Conservation (phyloP, 2,888 invertebrate genomes). For the Dromius quadrimaculatus region DNA sequence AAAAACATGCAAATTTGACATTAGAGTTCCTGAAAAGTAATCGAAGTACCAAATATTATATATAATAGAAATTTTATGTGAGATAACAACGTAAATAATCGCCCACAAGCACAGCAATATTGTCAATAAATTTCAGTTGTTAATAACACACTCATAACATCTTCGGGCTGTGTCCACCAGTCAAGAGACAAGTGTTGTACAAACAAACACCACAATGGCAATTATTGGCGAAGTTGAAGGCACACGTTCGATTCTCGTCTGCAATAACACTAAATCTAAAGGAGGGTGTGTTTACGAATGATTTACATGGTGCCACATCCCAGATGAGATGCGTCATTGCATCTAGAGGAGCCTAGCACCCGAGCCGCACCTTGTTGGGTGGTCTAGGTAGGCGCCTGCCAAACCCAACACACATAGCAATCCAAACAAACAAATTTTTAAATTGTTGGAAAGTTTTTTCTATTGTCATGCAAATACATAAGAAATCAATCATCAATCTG, state of each 20-base stretch:
- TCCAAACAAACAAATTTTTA: conserved; percentile 7
- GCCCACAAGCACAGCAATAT: background rate
- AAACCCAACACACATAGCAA: conserved; percentile 21
- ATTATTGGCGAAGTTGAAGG: conserved; percentile 14
- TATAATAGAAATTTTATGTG: background rate
- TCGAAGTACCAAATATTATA: too few relatives aligned
- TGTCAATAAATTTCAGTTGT: conserved; percentile 2
- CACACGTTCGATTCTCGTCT: conserved; percentile 18
- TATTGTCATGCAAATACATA: conserved; percentile 6
- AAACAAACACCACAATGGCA: conserved; percentile 27
- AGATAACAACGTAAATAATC: conserved; percentile 1
- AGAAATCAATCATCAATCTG: too few relatives aligned
- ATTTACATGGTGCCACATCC: conserved; percentile 42
- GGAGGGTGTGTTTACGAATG: conserved; percentile 18
- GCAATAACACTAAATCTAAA: conserved; percentile 33
- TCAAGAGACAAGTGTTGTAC: conserved; percentile 4
- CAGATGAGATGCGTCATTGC: conserved; percentile 40
- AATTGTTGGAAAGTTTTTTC: background rate
- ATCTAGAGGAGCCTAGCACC: conserved; percentile 8
- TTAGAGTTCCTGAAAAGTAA: background rate
- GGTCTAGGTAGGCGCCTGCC: conserved; percentile 39
- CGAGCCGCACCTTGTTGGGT: conserved; percentile 35
- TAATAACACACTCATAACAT: conserved; percentile 13
- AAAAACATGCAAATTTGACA: too few relatives aligned
- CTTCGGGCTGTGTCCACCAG: background rate